A percentile compares a stretch with the other conserved stretches of the same genome.
Evolutionary conservation across 2,888 invertebrate species (phyloP).

Genomic region (Philonicus albiceps): DNA sequence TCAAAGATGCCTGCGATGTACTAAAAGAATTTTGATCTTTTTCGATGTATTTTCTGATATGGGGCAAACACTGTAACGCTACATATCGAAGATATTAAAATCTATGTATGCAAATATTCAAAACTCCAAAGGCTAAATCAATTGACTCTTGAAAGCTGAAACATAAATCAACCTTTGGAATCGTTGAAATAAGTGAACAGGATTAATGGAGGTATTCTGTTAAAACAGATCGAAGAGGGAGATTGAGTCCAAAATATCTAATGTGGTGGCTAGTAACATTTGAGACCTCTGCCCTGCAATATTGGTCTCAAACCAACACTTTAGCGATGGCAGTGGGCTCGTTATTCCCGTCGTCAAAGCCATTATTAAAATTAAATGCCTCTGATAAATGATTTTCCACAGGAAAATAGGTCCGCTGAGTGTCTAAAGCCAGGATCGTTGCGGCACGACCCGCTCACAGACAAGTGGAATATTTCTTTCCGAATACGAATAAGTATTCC

Average conservation of each 20-base stretch:
- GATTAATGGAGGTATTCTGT: neutral
- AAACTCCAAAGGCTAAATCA: neutral
- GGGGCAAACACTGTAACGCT: neutral
- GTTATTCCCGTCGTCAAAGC: conserved; percentile 1
- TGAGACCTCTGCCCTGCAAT: neutral
- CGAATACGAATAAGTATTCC: conserved; percentile 33
- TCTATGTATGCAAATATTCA: neutral
- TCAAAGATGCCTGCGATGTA: too few relatives aligned
- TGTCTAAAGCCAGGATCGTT: neutral
- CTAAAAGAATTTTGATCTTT: too few relatives aligned
- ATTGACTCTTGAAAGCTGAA: neutral
- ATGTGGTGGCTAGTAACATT: neutral
- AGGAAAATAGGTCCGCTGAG: neutral
- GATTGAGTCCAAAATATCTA: neutral
- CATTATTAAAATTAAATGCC: conserved; percentile 23
- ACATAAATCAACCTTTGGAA: neutral
- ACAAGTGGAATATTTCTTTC: neutral
- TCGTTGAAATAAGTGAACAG: neutral
- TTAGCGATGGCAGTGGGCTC: neutral
- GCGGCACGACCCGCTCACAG: neutral
- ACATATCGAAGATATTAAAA: neutral
- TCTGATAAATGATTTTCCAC: conserved; percentile 14
- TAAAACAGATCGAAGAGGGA: neutral
- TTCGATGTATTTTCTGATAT: neutral
- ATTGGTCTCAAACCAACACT: neutral